Percentiles rank a stretch among this genome's conserved stretches.
These are phyloP conservation scores for Thamnaconus septentrionalis DNA, from an alignment of 2,113 vertebrate genomes.

Conservation along the genomic window DNA sequence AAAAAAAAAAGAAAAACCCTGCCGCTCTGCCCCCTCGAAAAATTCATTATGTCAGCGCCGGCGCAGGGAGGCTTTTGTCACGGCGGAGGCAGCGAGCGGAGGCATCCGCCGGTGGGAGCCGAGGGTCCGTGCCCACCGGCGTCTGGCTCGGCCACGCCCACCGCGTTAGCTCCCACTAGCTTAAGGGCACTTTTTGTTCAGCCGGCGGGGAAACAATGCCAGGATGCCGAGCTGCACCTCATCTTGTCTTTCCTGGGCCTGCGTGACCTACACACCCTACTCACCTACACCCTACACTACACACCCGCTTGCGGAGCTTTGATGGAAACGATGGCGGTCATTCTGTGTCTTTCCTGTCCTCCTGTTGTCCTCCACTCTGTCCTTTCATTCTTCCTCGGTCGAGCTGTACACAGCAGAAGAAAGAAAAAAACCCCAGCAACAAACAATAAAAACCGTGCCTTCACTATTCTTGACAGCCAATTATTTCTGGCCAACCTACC, in stretches of 20 bases:
- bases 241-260: slow-evolving; percentile 30
- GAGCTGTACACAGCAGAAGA: slow-evolving; percentile 24
- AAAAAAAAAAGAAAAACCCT: slow-evolving; percentile 31
- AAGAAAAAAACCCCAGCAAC: background rate
- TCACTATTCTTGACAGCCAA: slow-evolving; percentile 72
- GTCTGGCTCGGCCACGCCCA: slow-evolving; percentile 30
- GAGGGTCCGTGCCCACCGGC: slow-evolving; percentile 19
- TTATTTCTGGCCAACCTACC: slow-evolving; percentile 75
- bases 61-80: slow-evolving; percentile 39
- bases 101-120: slow-evolving; percentile 26
- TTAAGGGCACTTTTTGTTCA: slow-evolving; percentile 32
- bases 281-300: slow-evolving; percentile 4
- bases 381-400: slow-evolving; percentile 61
- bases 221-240: slow-evolving; percentile 27
- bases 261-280: slow-evolving; percentile 36
- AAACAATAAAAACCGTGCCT: slow-evolving; percentile 57
- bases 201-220: slow-evolving; percentile 31
- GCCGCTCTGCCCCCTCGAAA: slow-evolving; percentile 43
- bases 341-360: slow-evolving; percentile 64
- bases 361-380: slow-evolving; percentile 57
- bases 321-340: slow-evolving; percentile 65
- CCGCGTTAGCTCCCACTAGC: background rate
- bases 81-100: slow-evolving; percentile 29
- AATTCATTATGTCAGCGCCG: slow-evolving; percentile 49
- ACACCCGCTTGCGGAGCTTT: slow-evolving; percentile 54